Evolutionary conservation across 2,888 invertebrate genomes (phyloP).

Genomic region (Koerneria pararmatus): DNA sequence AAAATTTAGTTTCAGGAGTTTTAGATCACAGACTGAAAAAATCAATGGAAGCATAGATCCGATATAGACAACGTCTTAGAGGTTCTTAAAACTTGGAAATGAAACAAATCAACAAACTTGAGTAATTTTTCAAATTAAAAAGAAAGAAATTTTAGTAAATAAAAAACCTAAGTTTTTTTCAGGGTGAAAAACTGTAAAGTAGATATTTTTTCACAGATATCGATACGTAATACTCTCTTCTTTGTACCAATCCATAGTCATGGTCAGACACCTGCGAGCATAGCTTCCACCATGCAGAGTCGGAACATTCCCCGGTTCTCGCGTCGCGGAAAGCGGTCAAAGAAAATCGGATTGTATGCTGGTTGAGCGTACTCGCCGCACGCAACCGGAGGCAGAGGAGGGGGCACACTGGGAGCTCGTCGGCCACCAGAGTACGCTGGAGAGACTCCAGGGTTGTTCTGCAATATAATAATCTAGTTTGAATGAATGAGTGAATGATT

Average conservation of each 20-base stretch:
- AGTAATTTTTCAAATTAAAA: no score
- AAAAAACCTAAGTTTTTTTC: no score
- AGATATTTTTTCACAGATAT: no score
- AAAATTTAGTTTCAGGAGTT: no score
- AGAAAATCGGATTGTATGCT: slow-evolving; percentile 46
- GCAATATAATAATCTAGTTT: slow-evolving; percentile 14
- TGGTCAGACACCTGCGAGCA: slow-evolving; percentile 38
- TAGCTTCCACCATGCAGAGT: slow-evolving; percentile 46
- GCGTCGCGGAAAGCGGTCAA: slow-evolving; percentile 49
- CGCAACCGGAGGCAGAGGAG: slow-evolving; percentile 30
- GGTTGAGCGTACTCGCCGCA: slow-evolving; percentile 24
- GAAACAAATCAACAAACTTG: no score
- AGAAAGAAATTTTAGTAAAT: no score
- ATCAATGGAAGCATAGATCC: not conserved
- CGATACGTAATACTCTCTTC: not conserved
- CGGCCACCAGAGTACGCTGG: slow-evolving; percentile 1
- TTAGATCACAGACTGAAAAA: not conserved
- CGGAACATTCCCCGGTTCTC: slow-evolving; percentile 57
- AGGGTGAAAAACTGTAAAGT: no score
- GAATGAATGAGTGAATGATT: not conserved
- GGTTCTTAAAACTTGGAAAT: no score
- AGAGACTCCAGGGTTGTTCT: slow-evolving; percentile 17
- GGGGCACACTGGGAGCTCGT: slow-evolving; percentile 33
- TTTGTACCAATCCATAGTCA: slow-evolving; percentile 9
- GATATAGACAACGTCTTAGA: no score